These are phyloP conservation scores for Tyrophagus putrescentiae DNA, from an alignment of 1,140 invertebrate genomes.

Conservation along the genomic window DNA sequence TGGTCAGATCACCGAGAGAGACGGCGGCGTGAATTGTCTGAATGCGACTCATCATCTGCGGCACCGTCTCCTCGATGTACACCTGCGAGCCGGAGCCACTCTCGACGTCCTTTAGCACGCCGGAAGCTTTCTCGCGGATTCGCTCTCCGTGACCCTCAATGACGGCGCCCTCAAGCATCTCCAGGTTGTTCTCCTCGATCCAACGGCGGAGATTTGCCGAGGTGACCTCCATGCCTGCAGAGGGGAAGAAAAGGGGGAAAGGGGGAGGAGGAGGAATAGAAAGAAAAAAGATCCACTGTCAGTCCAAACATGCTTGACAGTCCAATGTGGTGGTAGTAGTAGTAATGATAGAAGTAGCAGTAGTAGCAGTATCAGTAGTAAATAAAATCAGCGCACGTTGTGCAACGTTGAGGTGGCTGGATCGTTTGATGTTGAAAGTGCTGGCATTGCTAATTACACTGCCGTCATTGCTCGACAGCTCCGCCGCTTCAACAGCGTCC, in stretches of 20 bases:
- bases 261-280: not conserved
- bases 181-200: conserved; percentile 73
- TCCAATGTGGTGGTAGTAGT: not conserved
- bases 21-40: conserved; percentile 28
- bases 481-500: conserved; percentile 2
- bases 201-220: conserved; percentile 67
- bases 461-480: conserved; percentile 1
- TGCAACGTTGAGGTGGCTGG: conserved; percentile 3
- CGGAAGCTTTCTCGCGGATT: conserved; percentile 13
- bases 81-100: conserved; percentile 30
- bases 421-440: conserved; percentile 10
- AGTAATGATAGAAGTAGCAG: not conserved
- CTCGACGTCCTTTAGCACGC: not conserved
- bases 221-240: conserved; percentile 27
- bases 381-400: not conserved
- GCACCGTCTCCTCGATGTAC: conserved; percentile 52
- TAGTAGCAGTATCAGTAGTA: not conserved
- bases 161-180: conserved; percentile 60
- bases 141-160: conserved; percentile 68
- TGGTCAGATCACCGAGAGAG: conserved; percentile 26
- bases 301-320: not conserved
- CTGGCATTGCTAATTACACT: conserved; percentile 9
- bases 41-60: conserved; percentile 52
- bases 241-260: conserved; percentile 9
- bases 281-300: not conserved